These are phyloP conservation scores for Labeo catla DNA, from an alignment of 2,113 vertebrate genomes.

Conservation along the genomic window DNA sequence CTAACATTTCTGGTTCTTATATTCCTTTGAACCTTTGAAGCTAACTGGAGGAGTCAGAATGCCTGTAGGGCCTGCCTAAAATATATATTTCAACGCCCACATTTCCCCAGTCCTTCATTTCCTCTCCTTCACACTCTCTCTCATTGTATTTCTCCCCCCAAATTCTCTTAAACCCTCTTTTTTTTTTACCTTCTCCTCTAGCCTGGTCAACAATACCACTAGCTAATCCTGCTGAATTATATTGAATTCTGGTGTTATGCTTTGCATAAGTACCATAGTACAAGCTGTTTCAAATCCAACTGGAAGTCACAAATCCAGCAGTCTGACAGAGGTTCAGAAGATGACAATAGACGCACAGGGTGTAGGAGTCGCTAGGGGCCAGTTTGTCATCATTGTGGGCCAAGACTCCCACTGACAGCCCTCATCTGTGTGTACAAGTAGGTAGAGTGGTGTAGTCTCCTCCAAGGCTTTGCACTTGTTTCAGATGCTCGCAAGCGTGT, in stretches of 20 bases:
- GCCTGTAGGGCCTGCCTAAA: conserved; percentile 57
- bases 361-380: neutral
- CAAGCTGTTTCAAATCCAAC: neutral
- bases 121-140: neutral
- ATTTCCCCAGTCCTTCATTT: conserved; percentile 11
- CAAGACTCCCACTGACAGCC: neutral
- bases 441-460: neutral
- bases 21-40: conserved; percentile 46
- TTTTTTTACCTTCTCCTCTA: neutral
- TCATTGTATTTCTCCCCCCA: neutral
- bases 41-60: conserved; percentile 55
- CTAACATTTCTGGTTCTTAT: conserved; percentile 30
- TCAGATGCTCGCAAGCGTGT: conserved; percentile 14
- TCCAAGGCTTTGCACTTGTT: neutral
- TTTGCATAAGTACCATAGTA: neutral
- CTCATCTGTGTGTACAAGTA: neutral
- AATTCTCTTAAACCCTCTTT: neutral
- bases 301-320: neutral
- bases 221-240: conserved; percentile 2
- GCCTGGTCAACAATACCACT: neutral
- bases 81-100: conserved; percentile 51
- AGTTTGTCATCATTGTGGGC: conserved; percentile 27
- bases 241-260: neutral
- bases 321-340: conserved; percentile 15
- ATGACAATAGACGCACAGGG: neutral